A percentile compares a stretch with the other conserved stretches of the same genome.
Conservation (phyloP, 2,113 vertebrate species). For the Trematocara macrostoma region DNA sequence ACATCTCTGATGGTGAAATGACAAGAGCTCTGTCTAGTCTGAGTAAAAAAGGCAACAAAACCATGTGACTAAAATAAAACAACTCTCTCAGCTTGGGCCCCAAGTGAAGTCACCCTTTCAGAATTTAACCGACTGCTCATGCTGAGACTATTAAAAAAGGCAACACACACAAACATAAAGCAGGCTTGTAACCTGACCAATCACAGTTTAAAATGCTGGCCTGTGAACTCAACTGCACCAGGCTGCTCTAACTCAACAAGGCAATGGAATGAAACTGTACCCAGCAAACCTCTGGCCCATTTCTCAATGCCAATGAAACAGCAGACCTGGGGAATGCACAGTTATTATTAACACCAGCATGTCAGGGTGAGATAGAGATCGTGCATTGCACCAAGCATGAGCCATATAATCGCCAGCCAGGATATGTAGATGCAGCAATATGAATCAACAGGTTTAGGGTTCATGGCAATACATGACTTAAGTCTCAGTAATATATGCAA, state of each 20-base stretch:
- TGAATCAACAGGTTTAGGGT: background rate
- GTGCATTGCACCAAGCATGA: constrained; percentile 3
- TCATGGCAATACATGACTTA: background rate
- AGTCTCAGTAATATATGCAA: background rate
- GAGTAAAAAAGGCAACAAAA: background rate
- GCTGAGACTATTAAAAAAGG: background rate
- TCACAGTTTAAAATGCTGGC: background rate
- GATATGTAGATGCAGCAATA: background rate
- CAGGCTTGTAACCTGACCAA: constrained; percentile 18
- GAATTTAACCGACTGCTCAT: background rate
- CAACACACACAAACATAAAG: background rate
- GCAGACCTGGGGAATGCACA: constrained; percentile 43
- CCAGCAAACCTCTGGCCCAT: constrained; percentile 4
- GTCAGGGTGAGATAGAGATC: constrained; percentile 21
- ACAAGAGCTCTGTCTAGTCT: background rate
- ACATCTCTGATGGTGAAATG: background rate
- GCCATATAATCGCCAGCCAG: background rate
- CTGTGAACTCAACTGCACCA: constrained; percentile 3
- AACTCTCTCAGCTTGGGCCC: background rate
- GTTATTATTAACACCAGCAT: constrained; percentile 53
- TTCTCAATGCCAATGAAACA: constrained; percentile 29
- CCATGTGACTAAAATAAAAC: background rate
- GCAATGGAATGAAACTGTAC: constrained; percentile 36
- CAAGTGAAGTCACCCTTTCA: background rate
- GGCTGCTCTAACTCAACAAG: constrained; percentile 9